Base-by-base conservation (phyloP, 2,797 vertebrate species). In the Smutsia gigantea region DNA sequence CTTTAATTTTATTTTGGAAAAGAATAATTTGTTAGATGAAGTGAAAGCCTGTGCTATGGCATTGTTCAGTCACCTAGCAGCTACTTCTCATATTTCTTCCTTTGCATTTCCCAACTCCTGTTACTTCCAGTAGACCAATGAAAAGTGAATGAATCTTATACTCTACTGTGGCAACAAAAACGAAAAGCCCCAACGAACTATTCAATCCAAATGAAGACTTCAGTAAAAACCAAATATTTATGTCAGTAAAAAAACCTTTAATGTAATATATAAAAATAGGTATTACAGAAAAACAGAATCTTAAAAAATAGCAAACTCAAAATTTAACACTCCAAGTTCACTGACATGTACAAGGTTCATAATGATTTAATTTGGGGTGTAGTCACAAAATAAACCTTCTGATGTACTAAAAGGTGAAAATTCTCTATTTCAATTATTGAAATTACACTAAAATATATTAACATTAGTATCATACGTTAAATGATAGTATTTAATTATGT, bases 381-480 rank as follows among this genome's bases (percentile, higher is more conserved):
- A 72, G 14, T 46, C 75, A 84, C 19, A 93, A 94, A 93, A 79
- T 59, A 85, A 0, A 96, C 7, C 61, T 87, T 34, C 25, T 64
- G 19, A 85, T 27, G 61, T 64, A 63, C 77, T 79, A 93, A 96
- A 96, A 77, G 13, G 27, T 77, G 23, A 93, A 82, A 90, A 86
- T 79, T 88, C 31, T 82, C 1, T 49, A 84, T 74, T 84, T 63
- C 37, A 68, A 31, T 31, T 83, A 85, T 91, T 95, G 29, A 93
- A 96, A 89, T 78, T 61, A 92, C 63, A 34, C 23, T 83, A 82
- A 88, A 84, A 75, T 95, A 81, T 87, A 85, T 55, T 94, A 87
- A 78, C n/a, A 51, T 72, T 72, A 68, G 14, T 49, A 92, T 72
- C 13, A 46, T 39, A 92, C 31, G 9, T 90, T 75, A 84, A 92